These are phyloP conservation scores for Cavia aperea DNA, from an alignment of 2,113 vertebrate genomes.

Conservation along the genomic window DNA sequence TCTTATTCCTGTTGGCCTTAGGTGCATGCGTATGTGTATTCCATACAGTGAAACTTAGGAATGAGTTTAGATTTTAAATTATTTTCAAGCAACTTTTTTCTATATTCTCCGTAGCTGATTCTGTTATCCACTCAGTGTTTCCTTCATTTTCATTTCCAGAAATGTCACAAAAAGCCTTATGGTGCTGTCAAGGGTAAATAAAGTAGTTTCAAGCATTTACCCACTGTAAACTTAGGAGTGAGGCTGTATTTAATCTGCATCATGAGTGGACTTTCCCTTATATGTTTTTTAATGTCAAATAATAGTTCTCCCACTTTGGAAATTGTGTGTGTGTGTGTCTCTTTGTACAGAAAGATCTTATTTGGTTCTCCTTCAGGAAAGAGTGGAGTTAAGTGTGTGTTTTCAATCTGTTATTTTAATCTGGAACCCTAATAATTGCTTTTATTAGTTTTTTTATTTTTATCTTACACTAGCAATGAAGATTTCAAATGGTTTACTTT, in stretches of 20 bases:
- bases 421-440: neutral
- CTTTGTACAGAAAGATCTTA: neutral
- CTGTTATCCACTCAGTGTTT: neutral
- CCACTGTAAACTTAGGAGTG: neutral
- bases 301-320: neutral
- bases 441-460: slow-evolving; percentile 19
- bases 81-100: neutral
- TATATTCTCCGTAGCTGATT: neutral
- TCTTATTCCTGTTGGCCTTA: neutral
- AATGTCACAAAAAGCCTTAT: neutral
- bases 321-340: neutral
- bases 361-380: neutral
- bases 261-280: neutral
- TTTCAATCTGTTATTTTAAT: slow-evolving; percentile 21
- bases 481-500: slow-evolving; percentile 14
- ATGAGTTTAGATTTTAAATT: neutral
- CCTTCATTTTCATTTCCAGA: neutral
- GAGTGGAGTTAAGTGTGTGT: neutral
- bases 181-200: neutral
- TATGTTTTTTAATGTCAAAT: neutral
- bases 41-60: neutral
- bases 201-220: neutral
- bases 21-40: neutral
- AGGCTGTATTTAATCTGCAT: neutral
- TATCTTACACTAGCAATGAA: neutral